Evolutionary conservation across 2,888 invertebrate genomes (phyloP), one percentile per base, ranked within the genome.

Genomic region (Scaptomyza cyrtandrae): DNA sequence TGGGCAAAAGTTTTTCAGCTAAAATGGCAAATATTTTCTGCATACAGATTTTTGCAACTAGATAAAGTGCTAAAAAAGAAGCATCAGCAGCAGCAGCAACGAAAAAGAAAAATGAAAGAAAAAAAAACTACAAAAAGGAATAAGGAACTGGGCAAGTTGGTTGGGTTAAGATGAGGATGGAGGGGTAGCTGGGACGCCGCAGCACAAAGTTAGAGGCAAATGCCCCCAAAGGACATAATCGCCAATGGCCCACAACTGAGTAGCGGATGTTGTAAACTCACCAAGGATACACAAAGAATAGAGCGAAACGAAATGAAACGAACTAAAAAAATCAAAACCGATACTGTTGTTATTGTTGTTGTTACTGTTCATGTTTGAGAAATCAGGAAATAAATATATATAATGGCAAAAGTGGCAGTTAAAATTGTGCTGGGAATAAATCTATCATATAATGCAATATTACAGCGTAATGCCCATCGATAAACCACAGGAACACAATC

Each of bases 341-440:
- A 24, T 6, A 19, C 35, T n/a, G n/a, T 10, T 35, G 27, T 56
- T 49, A 33, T 53, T 41, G 37, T 54, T 62, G 53, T 24, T 48
- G 39, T 7, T 10, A 27, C 37, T 37, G 44, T 48, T 43, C 24
- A 48, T 56, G 24, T 45, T 62, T 63, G 49, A 48, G 64, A 63
- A 69, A 66, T 66, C 67, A 63, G 60, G 58, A 72, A 63, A 31
- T 24, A 77, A 50, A 41, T 41, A 31, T 31, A 31, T 31, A 11
- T 33, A 72, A 57, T 67, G 39, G 56, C 74, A 76, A 76, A 86
- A 83, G 83, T 83, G 80, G 72, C 86, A 82, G 86, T 79, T 84
- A 82, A 89, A 87, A 85, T 89, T 89, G 90, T 83, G 78, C 79
- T 87, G 89, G 88, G 89, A 89, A 89, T 87, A 88, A 80, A 85